phyloP scores from a whole-genome alignment of 1,140 invertebrate genomes.

The Ips typographus region DNA sequence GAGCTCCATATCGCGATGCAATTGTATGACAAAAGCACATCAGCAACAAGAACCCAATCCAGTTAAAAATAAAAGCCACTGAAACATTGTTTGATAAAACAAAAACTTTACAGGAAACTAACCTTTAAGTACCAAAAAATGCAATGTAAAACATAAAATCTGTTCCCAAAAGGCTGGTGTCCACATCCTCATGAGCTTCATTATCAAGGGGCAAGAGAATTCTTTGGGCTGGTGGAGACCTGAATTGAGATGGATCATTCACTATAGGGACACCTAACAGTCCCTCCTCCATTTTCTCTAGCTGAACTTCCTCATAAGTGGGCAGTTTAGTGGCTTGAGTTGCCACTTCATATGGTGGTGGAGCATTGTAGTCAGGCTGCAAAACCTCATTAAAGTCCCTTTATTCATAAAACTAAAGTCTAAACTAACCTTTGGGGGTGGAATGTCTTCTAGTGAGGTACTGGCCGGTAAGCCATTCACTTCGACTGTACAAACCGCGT shows the following conservation, averaged over 20 bases:
- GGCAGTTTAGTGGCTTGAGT: constrained; percentile 81
- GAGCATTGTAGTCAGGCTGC: constrained; percentile 72
- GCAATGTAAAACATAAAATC: constrained; percentile 87
- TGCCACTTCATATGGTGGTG: constrained; percentile 80
- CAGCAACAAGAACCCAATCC: constrained; percentile 89
- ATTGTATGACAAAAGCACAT: constrained; percentile 94
- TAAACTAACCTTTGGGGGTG: constrained; percentile 64
- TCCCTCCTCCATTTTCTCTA: constrained; percentile 77
- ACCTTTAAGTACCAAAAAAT: constrained; percentile 69
- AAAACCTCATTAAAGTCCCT: constrained; percentile 9
- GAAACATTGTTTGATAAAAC: constrained; percentile 39
- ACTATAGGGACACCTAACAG: constrained; percentile 14
- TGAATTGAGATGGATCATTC: constrained; percentile 50
- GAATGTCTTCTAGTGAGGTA: constrained; percentile 60
- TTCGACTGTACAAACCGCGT: neutral
- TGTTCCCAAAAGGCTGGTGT: constrained; percentile 77
- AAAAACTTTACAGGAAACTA: neutral
- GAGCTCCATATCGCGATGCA: constrained; percentile 86
- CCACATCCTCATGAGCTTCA: constrained; percentile 68
- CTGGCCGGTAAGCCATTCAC: constrained; percentile 19
- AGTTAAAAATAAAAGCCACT: constrained; percentile 91
- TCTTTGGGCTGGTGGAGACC: constrained; percentile 58
- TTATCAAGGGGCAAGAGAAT: constrained; percentile 71
- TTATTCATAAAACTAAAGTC: neutral
- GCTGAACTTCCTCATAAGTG: constrained; percentile 87